These are phyloP conservation scores for Sula dactylatra DNA, from an alignment of 2,113 vertebrate genomes.

Conservation along the genomic window DNA sequence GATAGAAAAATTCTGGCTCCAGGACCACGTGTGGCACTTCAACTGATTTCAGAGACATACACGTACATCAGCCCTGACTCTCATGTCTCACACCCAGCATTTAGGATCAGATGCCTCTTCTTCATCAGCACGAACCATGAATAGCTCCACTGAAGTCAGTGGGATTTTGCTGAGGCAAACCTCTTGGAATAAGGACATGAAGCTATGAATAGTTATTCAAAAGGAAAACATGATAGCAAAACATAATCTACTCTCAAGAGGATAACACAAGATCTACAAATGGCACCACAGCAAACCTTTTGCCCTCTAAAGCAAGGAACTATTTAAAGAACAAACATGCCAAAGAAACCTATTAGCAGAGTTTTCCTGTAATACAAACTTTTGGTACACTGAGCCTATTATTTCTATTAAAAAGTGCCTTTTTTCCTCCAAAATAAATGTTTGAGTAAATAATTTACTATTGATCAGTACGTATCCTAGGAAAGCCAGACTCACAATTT, in stretches of 20 bases:
- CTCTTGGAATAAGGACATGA: background rate
- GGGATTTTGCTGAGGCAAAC: constrained; percentile 4
- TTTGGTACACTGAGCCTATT: background rate
- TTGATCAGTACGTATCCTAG: background rate
- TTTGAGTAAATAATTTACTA: background rate
- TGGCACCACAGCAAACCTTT: background rate
- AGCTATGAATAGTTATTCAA: background rate
- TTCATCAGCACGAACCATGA: background rate
- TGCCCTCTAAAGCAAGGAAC: background rate
- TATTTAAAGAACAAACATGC: background rate
- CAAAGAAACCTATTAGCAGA: background rate
- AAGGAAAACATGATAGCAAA: background rate
- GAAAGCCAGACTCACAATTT: background rate
- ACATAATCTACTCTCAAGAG: background rate
- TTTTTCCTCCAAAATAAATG: background rate
- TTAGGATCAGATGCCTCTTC: background rate
- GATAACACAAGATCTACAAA: background rate
- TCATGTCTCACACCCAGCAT: accelerated
- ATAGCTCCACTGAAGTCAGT: background rate
- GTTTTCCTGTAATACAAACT: background rate
- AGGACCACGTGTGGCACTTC: background rate
- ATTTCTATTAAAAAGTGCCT: background rate
- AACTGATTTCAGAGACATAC: background rate
- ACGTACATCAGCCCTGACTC: background rate
- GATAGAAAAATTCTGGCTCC: background rate